Conservation (phyloP, 2,888 invertebrate genomes). For the Metopia argyrocephala region DNA sequence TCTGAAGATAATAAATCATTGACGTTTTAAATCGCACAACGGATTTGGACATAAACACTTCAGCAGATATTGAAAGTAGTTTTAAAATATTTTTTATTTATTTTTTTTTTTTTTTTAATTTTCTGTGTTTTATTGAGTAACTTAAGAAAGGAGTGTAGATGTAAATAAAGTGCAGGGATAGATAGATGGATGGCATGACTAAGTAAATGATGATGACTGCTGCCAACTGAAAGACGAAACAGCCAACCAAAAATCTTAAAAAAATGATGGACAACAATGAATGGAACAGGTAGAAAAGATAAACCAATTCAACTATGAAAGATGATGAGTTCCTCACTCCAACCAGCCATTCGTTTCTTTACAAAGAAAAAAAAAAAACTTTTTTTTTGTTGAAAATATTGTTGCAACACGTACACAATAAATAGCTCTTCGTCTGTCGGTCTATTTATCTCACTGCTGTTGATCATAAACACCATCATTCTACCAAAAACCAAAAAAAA, state of each 20-base stretch:
- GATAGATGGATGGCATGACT: constrained; percentile 57
- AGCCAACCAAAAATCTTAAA: constrained; percentile 55
- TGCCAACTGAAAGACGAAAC: constrained; percentile 7
- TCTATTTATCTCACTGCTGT: not conserved
- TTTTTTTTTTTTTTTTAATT: not conserved
- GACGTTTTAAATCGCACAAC: constrained; percentile 57
- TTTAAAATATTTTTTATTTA: constrained; percentile 22
- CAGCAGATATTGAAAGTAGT: constrained; percentile 53
- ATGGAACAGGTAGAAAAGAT: constrained; percentile 43
- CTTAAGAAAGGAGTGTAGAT: constrained; percentile 20
- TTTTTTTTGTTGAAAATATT: constrained; percentile 8
- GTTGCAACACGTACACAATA: constrained; percentile 42
- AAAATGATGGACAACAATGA: constrained; percentile 60
- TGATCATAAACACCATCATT: too few species aligned
- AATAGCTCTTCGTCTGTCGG: not conserved
- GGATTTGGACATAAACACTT: constrained; percentile 63
- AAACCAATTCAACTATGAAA: constrained; percentile 17
- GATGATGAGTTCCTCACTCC: constrained; percentile 44
- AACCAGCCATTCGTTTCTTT: constrained; percentile 21
- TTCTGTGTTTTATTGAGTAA: not conserved
- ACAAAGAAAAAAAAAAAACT: constrained; percentile 13
- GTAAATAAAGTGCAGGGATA: constrained; percentile 45
- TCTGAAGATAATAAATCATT: constrained; percentile 57
- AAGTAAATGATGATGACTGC: constrained; percentile 62
- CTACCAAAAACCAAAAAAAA: not conserved